Base-by-base conservation (phyloP, 1,140 invertebrate genomes). In the Gonatopus flavifemur region DNA sequence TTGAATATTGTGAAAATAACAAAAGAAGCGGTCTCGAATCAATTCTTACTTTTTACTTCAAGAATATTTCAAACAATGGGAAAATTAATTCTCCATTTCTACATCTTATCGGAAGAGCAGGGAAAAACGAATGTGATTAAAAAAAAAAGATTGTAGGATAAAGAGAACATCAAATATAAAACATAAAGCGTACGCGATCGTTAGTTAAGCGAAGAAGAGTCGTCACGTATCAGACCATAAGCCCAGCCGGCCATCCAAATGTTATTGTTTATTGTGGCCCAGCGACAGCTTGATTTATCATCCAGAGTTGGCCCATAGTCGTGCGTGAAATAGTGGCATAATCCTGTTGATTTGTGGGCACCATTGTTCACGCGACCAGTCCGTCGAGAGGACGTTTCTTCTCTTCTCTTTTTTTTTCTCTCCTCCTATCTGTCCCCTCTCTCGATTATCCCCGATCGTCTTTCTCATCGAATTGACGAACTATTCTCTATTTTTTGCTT, bases 251-350 rank as follows among this genome's bases (percentile, higher is more conserved):
- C 59, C 57, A 57, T 70, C 61, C 59, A 59, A 71, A 69, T 70
- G 69, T 71, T 71, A 71, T 70, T 71, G 67, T 71, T 71, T 71
- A 71, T 71, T 71, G 67, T 66, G 57, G 60, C 59, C 62, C 62
- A 66, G 64, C 62, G 67, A 65, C 54, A 65, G 57, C 66, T 71
- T 76, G 72, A 76, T 76, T 76, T 76, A 74, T 76, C 66, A 72
- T 67, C 62, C 62, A 59, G 57, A 54, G 61, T 55, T 64, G 56
- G 47, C 65, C n/a, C 57, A 67, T 59, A 57, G 56, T 59, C 62
- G 63, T 66, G 69, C 66, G 71, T 73, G 70, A 74, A 75, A 73
- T 75, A 74, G 71, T 75, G 72, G 72, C 71, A 75, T 75, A 75
- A 75, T 75, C 70, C 71, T 61, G 57, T 75, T 75, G 72, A 75